phyloP scores from a whole-genome alignment of 2,888 invertebrate species.

The Drosophila emarginata region DNA sequence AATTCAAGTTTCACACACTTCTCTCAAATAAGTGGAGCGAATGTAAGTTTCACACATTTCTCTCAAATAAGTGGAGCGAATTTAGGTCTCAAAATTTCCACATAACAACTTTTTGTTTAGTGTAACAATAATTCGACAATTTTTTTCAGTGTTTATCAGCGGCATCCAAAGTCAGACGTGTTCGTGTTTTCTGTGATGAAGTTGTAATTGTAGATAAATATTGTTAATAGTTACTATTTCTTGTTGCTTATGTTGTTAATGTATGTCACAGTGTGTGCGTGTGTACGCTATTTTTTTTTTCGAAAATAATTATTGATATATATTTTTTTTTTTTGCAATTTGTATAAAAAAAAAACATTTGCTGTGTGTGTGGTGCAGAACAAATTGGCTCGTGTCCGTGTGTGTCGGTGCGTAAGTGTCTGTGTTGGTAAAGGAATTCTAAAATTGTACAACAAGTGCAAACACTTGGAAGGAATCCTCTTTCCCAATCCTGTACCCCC shows the following conservation, averaged over 20 bases:
- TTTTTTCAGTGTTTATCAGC: conserved; percentile 9
- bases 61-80: too few relatives aligned
- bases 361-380: background rate
- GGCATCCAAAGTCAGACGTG: conserved; percentile 10
- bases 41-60: too few relatives aligned
- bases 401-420: background rate
- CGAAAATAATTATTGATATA: background rate
- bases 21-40: too few relatives aligned
- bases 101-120: background rate
- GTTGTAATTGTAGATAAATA: conserved; percentile 11
- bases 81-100: background rate
- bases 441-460: conserved; percentile 6
- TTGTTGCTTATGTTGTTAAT: conserved; percentile 1
- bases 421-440: conserved; percentile 6
- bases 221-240: conserved; percentile 6
- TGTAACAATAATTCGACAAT: background rate
- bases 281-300: background rate
- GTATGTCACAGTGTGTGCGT: background rate
- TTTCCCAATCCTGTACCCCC: background rate
- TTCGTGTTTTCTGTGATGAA: conserved; percentile 14
- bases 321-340: background rate
- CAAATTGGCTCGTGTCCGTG: background rate
- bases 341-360: background rate
- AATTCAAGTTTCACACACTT: too few relatives aligned
- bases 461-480: conserved; percentile 7